Evolutionary conservation across 1,140 invertebrate species (phyloP).

Genomic region (Zaprionus ornatus): DNA sequence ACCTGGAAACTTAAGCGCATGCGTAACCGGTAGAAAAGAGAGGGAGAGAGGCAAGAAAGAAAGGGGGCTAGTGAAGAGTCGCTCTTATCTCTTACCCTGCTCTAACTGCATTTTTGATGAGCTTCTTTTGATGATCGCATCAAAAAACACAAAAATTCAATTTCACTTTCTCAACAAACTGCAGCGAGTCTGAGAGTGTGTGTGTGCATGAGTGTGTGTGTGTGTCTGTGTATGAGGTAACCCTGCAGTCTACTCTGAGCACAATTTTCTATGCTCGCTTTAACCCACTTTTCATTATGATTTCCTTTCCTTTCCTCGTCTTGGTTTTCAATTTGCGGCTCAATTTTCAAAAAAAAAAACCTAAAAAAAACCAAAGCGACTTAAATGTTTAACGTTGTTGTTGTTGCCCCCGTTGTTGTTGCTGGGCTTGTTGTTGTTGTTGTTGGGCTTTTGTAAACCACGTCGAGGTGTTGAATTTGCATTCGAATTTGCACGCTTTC

Average conservation of each 20-base stretch:
- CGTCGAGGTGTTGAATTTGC: conserved; percentile 76
- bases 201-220: conserved; percentile 11
- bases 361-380: conserved; percentile 12
- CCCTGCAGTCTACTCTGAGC: conserved; percentile 15
- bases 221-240: conserved; percentile 36
- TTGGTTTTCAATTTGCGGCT: conserved; percentile 76
- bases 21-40: conserved; percentile 16
- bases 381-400: conserved; percentile 56
- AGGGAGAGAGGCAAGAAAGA: background rate
- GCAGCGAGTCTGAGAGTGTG: conserved; percentile 30
- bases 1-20: conserved; percentile 15
- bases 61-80: background rate
- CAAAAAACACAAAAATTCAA: conserved; percentile 37
- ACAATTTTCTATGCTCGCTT: conserved; percentile 71
- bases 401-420: conserved; percentile 8
- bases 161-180: conserved; percentile 72
- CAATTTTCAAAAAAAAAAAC: conserved; percentile 60
- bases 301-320: conserved; percentile 44
- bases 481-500: conserved; percentile 80
- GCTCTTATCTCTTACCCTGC: background rate
- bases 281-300: conserved; percentile 70
- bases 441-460: conserved; percentile 55
- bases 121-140: conserved; percentile 37
- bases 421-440: conserved; percentile 32
- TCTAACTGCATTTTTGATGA: conserved; percentile 33